These are phyloP conservation scores for Maniola jurtina DNA, from an alignment of 1,140 invertebrate species.

Conservation along the genomic window DNA sequence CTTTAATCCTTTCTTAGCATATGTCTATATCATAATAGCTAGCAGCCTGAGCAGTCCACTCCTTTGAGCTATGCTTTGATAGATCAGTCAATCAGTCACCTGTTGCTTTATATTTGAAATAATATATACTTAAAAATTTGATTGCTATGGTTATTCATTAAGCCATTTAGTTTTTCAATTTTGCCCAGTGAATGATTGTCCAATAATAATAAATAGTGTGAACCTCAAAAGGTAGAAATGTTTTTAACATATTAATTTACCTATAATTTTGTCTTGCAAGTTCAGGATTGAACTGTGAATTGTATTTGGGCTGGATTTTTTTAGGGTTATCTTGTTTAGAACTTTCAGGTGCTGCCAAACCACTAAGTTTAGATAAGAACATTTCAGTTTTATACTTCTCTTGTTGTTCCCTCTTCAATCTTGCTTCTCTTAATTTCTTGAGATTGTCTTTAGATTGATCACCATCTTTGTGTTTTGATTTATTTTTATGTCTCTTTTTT, in stretches of 20 bases:
- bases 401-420: slow-evolving; percentile 87
- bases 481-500: slow-evolving; percentile 72
- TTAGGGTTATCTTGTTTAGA: slow-evolving; percentile 18
- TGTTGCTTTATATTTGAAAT: too few species aligned
- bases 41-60: too few species aligned
- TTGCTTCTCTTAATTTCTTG: slow-evolving; percentile 87
- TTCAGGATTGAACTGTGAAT: slow-evolving; percentile 96
- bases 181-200: too few species aligned
- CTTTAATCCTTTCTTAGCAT: too few species aligned
- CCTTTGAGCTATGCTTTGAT: too few species aligned
- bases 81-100: too few species aligned
- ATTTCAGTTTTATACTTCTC: slow-evolving; percentile 86
- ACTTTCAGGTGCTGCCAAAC: slow-evolving; percentile 56
- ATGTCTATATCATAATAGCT: too few species aligned
- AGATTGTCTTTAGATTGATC: slow-evolving; percentile 76
- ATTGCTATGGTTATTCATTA: too few species aligned
- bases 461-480: slow-evolving; percentile 59
- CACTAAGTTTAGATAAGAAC: slow-evolving; percentile 83
- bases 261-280: slow-evolving; percentile 88
- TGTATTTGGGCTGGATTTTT: slow-evolving; percentile 87
- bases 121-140: too few species aligned
- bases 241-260: slow-evolving; percentile 26
- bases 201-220: background rate
- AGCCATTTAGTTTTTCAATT: too few species aligned
- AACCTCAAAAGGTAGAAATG: background rate